Base-by-base conservation (phyloP, 1,140 invertebrate genomes). In the Brachionus rotundiformis region DNA sequence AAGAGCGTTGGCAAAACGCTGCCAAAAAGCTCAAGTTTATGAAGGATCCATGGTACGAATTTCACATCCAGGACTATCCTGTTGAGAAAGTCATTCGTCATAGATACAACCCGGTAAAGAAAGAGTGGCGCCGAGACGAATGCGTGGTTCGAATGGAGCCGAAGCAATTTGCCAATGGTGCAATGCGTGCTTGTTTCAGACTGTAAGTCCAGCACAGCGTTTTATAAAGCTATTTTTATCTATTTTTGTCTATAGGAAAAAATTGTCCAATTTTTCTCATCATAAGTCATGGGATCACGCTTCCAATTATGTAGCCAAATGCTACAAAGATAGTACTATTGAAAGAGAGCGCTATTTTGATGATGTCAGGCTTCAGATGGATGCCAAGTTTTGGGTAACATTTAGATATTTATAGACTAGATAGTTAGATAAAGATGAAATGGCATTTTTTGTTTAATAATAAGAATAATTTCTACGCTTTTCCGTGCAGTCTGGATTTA, bases 361-460 rank as follows among this genome's bases (percentile, higher is more conserved):
- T 82, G 90, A 91, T 86, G 90, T 91, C 16, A 87, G 87, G 75
- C 84, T 91, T 29, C 90, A 91, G 85, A 91, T 91, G 90, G 90
- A 91, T 85, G 90, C 90, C 10, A 91, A 91, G 84, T 84, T 91
- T 25, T 91, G 91, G 91, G 65, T 71, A 63, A 11, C 13, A 1
- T 19, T 54, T 54, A 4, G 6, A 10, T 54, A n/a, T 3, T 16
- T 54, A n/a, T 1, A 19, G 13, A 19, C 19, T 54, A 54, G 5
- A 10, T 10, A 1, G 13, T 54, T 13, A 19, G 49, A 54, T n/a
- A 10, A 1, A 54, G 1, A n/a, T 25, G 19, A 13, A 54, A 16
- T n/a, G 6, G 13, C 6, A 5, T 25, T 54, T 54, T n/a, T n/a
- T n/a, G n/a, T n/a, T n/a, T n/a, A n/a, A n/a, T n/a, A n/a, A n/a